A percentile compares a stretch with the other conserved stretches of the same genome.
Evolutionary conservation across 2,113 vertebrate genomes (phyloP).

Genomic region (Nothoprocta pentlandii): DNA sequence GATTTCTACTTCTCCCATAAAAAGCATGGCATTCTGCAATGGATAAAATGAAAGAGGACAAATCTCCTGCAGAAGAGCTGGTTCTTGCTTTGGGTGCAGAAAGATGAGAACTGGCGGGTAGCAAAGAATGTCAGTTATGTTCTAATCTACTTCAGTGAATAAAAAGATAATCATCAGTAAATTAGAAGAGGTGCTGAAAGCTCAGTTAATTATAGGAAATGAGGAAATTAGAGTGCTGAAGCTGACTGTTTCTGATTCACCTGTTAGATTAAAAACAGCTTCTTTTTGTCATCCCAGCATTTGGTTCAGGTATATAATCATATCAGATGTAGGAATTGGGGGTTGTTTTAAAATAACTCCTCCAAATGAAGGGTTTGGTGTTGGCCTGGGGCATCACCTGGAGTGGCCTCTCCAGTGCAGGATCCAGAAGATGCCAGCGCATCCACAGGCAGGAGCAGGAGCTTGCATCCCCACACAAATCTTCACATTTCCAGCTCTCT

Average conservation of each 20-base stretch:
- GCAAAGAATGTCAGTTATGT: slow-evolving; percentile 58
- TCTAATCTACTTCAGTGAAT: slow-evolving; percentile 57
- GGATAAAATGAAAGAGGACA: background rate
- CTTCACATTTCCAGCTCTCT: background rate
- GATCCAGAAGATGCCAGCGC: background rate
- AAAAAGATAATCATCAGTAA: slow-evolving; percentile 60
- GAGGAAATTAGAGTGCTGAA: slow-evolving; percentile 73
- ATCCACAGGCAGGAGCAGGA: background rate
- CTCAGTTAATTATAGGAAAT: slow-evolving; percentile 76
- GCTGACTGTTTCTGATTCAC: slow-evolving; percentile 68
- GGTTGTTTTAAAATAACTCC: background rate
- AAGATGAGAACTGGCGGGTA: slow-evolving; percentile 40
- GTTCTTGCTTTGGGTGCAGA: slow-evolving; percentile 2
- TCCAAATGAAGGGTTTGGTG: background rate
- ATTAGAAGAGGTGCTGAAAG: slow-evolving; percentile 69
- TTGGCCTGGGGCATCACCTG: background rate
- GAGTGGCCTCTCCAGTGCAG: background rate
- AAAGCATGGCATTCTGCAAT: fast-evolving
- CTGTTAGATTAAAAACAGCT: slow-evolving; percentile 3
- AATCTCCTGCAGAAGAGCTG: background rate
- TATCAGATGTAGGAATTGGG: background rate
- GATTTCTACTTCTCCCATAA: background rate
- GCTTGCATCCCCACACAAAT: fast-evolving
- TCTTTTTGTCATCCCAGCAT: background rate
- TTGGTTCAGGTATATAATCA: background rate